These are phyloP conservation scores for Lepidurus apus DNA, from an alignment of 1,140 invertebrate genomes.

Conservation along the genomic window DNA sequence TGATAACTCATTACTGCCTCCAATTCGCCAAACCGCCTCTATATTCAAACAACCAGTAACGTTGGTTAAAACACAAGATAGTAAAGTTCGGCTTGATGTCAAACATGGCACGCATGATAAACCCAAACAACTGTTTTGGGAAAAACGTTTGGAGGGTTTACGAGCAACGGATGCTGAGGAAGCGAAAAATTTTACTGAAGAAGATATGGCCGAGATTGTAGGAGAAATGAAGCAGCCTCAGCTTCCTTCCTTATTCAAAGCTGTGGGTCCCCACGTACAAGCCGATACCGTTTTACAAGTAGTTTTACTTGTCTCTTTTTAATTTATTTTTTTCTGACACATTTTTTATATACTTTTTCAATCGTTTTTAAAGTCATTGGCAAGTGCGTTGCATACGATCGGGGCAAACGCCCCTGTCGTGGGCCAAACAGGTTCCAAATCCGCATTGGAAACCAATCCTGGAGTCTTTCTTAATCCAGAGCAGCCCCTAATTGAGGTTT, in stretches of 20 bases:
- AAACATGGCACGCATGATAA: conserved; percentile 87
- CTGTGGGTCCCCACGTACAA: conserved; percentile 84
- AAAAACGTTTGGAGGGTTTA: conserved; percentile 87
- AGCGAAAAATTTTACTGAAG: conserved; percentile 54
- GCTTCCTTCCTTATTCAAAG: conserved; percentile 72
- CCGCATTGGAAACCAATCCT: conserved; percentile 84
- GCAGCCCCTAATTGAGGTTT: conserved; percentile 84
- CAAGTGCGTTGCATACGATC: conserved; percentile 47
- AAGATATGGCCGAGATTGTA: conserved; percentile 49
- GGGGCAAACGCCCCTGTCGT: conserved; percentile 57
- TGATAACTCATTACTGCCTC: conserved; percentile 84
- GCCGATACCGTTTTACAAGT: conserved; percentile 89
- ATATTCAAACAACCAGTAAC: conserved; percentile 99
- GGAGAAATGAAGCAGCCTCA: background rate
- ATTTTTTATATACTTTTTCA: background rate
- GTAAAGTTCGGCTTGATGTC: conserved; percentile 79
- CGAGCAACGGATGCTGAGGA: conserved; percentile 64
- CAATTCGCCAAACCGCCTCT: conserved; percentile 94
- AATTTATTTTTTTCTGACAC: background rate
- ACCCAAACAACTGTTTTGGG: conserved; percentile 96
- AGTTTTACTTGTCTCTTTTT: conserved; percentile 45
- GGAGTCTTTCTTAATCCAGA: conserved; percentile 92
- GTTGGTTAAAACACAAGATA: conserved; percentile 80
- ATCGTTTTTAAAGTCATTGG: conserved; percentile 39
- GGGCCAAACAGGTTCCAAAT: conserved; percentile 79